Evolutionary conservation across 2,888 invertebrate genomes (phyloP).

Genomic region (Mamestra brassicae): DNA sequence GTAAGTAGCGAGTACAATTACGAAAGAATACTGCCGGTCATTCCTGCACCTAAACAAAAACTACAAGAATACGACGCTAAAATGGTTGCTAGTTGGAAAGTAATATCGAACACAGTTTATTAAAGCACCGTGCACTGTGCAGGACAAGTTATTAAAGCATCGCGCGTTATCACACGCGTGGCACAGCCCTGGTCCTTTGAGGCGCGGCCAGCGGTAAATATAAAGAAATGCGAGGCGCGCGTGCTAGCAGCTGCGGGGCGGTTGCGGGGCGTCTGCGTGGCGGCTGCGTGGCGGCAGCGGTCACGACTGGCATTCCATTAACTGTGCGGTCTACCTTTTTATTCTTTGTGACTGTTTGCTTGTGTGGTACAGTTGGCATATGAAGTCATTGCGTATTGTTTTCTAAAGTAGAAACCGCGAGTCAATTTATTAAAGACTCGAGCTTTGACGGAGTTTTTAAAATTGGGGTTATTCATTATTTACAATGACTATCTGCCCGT

Average conservation of each 20-base stretch:
- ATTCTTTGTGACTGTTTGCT: conserved; percentile 36
- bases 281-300: conserved; percentile 36
- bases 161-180: conserved; percentile 15
- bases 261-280: conserved; percentile 33
- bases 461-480: not conserved
- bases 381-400: conserved; percentile 7
- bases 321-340: conserved; percentile 34
- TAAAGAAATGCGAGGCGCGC: conserved; percentile 20
- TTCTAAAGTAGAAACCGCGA: not conserved
- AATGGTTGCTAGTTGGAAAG: not conserved
- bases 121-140: not conserved
- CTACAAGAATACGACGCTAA: not conserved
- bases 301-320: conserved; percentile 40
- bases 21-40: not conserved
- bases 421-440: not conserved
- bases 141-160: conserved; percentile 18
- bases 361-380: not conserved
- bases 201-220: conserved; percentile 51
- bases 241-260: conserved; percentile 19
- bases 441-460: not conserved
- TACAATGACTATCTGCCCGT: no score
- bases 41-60: not conserved
- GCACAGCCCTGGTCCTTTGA: conserved; percentile 53
- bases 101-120: conserved; percentile 5
- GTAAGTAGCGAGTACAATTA: not conserved